These are phyloP conservation scores for Keiferia lycopersicella DNA, from an alignment of 2,888 invertebrate species.

Conservation along the genomic window DNA sequence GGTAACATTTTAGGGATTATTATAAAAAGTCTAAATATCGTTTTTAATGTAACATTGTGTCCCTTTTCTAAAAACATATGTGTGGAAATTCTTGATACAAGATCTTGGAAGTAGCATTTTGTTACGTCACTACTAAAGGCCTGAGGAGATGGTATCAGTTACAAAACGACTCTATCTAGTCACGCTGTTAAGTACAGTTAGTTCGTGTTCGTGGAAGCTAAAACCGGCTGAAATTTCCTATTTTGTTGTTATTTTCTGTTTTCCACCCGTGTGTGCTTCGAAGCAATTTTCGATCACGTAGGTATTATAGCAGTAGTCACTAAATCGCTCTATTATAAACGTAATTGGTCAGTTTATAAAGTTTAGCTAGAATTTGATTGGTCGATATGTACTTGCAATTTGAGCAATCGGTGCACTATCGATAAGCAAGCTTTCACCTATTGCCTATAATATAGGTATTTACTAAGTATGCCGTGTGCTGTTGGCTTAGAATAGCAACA, in stretches of 20 bases:
- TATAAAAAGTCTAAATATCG: neutral
- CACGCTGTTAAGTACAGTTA: slow-evolving; percentile 59
- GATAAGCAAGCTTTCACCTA: neutral
- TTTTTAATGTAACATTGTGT: too few relatives aligned
- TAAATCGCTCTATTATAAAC: slow-evolving; percentile 27
- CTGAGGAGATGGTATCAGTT: slow-evolving; percentile 53
- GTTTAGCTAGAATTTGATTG: neutral
- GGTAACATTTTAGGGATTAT: too few relatives aligned
- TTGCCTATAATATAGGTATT: neutral
- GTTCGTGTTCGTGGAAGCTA: slow-evolving; percentile 51
- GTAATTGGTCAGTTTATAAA: slow-evolving; percentile 21
- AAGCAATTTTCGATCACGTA: slow-evolving; percentile 29
- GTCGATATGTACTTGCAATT: neutral
- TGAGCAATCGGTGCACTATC: neutral
- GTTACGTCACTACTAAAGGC: slow-evolving; percentile 36
- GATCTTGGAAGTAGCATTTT: slow-evolving; percentile 17
- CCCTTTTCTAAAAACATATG: neutral
- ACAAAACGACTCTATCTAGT: slow-evolving; percentile 57
- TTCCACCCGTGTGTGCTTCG: slow-evolving; percentile 22
- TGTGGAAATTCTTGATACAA: neutral
- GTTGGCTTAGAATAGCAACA: too few relatives aligned
- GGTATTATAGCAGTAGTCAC: slow-evolving; percentile 24
- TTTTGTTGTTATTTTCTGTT: slow-evolving; percentile 44
- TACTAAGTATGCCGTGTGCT: too few relatives aligned
- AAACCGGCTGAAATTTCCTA: slow-evolving; percentile 45